A percentile compares a stretch with the other conserved stretches of the same genome.
Evolutionary conservation across 2,888 invertebrate genomes (phyloP).

Genomic region (Emesis furor): DNA sequence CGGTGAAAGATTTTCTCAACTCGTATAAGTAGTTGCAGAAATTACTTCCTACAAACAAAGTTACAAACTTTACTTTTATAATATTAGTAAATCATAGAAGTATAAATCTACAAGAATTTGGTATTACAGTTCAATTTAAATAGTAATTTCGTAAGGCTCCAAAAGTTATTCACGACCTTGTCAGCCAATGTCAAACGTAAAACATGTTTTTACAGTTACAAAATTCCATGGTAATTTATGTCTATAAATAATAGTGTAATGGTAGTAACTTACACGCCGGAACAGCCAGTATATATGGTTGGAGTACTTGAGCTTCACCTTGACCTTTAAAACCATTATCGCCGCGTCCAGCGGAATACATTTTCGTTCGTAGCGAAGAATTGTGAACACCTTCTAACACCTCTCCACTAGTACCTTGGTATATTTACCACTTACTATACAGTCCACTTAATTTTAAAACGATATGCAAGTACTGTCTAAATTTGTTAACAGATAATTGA

Average conservation of each 20-base stretch:
- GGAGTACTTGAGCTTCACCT: conserved; percentile 92
- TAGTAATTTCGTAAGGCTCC: too few species aligned
- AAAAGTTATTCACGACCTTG: too few species aligned
- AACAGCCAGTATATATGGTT: conserved; percentile 92
- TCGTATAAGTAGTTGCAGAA: too few species aligned
- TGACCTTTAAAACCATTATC: conserved; percentile 92
- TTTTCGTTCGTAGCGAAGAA: conserved; percentile 83
- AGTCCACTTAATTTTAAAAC: not conserved
- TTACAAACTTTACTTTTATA: too few species aligned
- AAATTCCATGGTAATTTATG: not conserved
- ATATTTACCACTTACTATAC: not conserved
- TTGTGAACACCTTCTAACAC: conserved; percentile 46
- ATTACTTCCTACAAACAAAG: too few species aligned
- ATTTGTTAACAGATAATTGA: not conserved
- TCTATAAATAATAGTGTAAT: not conserved
- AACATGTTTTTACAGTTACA: not conserved
- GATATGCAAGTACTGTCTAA: not conserved
- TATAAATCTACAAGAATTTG: too few species aligned
- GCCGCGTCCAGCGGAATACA: conserved; percentile 87
- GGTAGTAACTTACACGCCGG: conserved; percentile 89
- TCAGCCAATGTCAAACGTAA: too few species aligned
- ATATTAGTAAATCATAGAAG: too few species aligned
- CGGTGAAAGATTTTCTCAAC: too few species aligned
- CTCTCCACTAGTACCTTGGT: not conserved
- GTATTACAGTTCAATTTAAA: too few species aligned